Evolutionary conservation across 2,797 vertebrate species (phyloP), one percentile per base, ranked within the genome.

Genomic region (Sebastes taczanowskii): DNA sequence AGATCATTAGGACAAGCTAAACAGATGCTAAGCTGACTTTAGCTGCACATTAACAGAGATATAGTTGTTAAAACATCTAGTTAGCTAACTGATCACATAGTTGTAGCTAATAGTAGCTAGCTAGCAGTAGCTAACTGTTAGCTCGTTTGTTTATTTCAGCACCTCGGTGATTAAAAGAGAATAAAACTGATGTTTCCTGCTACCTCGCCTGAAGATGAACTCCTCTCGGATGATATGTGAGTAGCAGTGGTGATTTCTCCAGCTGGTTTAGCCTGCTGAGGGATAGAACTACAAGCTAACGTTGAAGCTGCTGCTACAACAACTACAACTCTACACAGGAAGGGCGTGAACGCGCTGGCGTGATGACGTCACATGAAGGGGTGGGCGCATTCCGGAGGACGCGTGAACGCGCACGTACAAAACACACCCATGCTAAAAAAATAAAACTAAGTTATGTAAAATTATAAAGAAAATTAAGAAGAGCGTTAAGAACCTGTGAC

Each of bases 321-420:
- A 84, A 88, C 85, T 88, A 89, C 90, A 91, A 89, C 81, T 88
- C 78, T 67, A 42, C 49, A 32, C 55, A n/a, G 84, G 90, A 78
- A 32, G 76, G n/a, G 64, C 29, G 77, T 10, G 8, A 73, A 63
- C 80, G 76, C 78, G 52, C 85, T 14, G 38, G 1, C 2, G 11
- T 56, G 53, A 9, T 88, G 85, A 90, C 85, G 88, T 87, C 6
- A 4, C 5, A 0, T 11, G 3, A 59, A 27, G 74, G 30, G 30
- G 13, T 20, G 83, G 85, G 86, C 74, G 78, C 77, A 56, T 58
- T 74, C 80, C 66, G 16, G 62, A 30, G 32, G 49, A 46, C 18
- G 6, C 23, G 6, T 3, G 25, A 34, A 25, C 16, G 29, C 13
- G 34, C 11, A 0, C 64, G 5, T 46, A n/a, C 11, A 35, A 25